Evolutionary conservation across 2,113 vertebrate species (phyloP).

Genomic region (Narcine bancroftii): DNA sequence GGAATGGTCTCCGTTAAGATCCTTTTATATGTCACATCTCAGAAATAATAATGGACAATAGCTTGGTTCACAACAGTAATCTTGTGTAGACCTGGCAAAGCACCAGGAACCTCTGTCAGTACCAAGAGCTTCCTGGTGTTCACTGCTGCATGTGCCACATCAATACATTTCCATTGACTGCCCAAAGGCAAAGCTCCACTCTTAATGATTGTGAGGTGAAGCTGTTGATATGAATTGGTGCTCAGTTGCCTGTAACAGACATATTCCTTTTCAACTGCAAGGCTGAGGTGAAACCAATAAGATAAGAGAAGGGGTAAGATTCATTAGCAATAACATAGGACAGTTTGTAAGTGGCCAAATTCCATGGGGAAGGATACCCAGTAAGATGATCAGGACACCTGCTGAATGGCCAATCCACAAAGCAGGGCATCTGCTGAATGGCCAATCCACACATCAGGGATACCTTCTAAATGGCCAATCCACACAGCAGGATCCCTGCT

Average conservation of each 20-base stretch:
- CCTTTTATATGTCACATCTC: neutral
- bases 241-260: neutral
- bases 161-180: neutral
- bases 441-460: neutral
- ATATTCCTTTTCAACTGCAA: neutral
- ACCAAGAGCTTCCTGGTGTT: conserved; percentile 27
- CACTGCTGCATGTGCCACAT: neutral
- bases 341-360: too few relatives aligned
- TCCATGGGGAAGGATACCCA: too few relatives aligned
- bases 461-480: neutral
- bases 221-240: neutral
- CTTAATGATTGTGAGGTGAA: neutral
- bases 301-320: neutral
- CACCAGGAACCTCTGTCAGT: neutral
- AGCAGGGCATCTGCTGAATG: too few relatives aligned
- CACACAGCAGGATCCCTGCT: neutral
- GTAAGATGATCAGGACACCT: too few relatives aligned
- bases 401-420: too few relatives aligned
- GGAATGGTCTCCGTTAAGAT: neutral
- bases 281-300: neutral
- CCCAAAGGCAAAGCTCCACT: neutral
- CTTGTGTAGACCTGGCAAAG: neutral
- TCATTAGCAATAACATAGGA: too few relatives aligned
- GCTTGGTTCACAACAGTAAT: conserved; percentile 4
- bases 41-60: conserved; percentile 32